A percentile compares a stretch with the other conserved stretches of the same genome.
phyloP scores from a whole-genome alignment of 2,888 invertebrate genomes.

The Odontocerum albicorne region DNA sequence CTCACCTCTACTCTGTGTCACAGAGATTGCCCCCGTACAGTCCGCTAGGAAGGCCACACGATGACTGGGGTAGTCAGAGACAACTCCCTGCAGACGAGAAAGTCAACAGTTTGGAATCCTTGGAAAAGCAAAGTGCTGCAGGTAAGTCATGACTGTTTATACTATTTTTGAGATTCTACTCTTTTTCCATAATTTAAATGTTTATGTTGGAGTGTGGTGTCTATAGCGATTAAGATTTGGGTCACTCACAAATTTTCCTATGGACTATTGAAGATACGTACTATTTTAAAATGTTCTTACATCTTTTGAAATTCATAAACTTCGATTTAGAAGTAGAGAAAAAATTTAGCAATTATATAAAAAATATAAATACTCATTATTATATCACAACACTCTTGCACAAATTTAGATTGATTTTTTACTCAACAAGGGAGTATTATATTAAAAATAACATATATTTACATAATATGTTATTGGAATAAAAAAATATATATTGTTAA shows the following conservation, averaged over 20 bases:
- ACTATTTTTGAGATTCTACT: not conserved
- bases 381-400: too few species aligned
- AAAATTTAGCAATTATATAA: not conserved
- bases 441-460: too few species aligned
- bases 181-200: not conserved
- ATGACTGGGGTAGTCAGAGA: conserved; percentile 57
- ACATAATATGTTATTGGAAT: too few species aligned
- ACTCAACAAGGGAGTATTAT: too few species aligned
- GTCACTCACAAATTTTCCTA: too few species aligned
- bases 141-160: conserved; percentile 41
- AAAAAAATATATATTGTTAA: too few species aligned
- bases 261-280: too few species aligned
- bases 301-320: not conserved
- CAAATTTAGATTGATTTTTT: too few species aligned
- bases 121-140: conserved; percentile 56
- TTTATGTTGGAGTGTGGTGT: not conserved
- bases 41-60: conserved; percentile 54
- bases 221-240: not conserved
- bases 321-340: not conserved
- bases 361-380: too few species aligned
- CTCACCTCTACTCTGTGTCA: conserved; percentile 61
- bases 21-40: conserved; percentile 60
- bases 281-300: not conserved
- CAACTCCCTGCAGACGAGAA: conserved; percentile 54
- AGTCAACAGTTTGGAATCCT: conserved; percentile 55